A percentile compares a stretch with the other conserved stretches of the same genome.
Conservation (phyloP, 2,113 vertebrate species). For the Alligator sinensis region DNA sequence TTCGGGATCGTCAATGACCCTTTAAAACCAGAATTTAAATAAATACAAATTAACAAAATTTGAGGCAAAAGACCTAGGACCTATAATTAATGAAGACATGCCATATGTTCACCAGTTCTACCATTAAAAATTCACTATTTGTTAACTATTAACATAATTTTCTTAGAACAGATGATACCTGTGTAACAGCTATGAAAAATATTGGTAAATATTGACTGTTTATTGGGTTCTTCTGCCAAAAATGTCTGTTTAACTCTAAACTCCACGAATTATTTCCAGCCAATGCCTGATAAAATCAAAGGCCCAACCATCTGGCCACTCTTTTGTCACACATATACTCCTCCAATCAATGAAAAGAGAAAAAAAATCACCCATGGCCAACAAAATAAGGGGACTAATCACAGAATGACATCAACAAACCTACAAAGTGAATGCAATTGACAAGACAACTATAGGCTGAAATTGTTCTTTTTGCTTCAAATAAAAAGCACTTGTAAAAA, state of each 20-base stretch:
- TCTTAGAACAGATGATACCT: background rate
- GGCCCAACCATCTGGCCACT: background rate
- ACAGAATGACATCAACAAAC: background rate
- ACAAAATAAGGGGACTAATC: background rate
- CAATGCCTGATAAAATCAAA: background rate
- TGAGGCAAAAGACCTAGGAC: background rate
- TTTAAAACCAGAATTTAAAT: background rate
- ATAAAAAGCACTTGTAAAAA: background rate
- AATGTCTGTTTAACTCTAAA: background rate
- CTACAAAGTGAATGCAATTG: background rate
- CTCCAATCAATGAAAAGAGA: background rate
- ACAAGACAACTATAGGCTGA: background rate
- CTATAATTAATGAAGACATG: background rate
- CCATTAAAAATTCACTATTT: background rate
- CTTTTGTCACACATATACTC: background rate
- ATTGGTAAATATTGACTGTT: background rate
- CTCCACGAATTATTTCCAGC: conserved; percentile 5
- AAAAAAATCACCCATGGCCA: background rate
- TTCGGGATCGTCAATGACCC: background rate
- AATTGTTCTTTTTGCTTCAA: background rate
- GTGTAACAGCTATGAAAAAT: background rate
- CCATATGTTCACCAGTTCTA: background rate
- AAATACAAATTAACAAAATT: background rate
- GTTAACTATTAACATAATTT: background rate
- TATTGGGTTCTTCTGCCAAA: background rate